Evolutionary conservation across 2,888 invertebrate species (phyloP).

Genomic region (Lymantria dispar): DNA sequence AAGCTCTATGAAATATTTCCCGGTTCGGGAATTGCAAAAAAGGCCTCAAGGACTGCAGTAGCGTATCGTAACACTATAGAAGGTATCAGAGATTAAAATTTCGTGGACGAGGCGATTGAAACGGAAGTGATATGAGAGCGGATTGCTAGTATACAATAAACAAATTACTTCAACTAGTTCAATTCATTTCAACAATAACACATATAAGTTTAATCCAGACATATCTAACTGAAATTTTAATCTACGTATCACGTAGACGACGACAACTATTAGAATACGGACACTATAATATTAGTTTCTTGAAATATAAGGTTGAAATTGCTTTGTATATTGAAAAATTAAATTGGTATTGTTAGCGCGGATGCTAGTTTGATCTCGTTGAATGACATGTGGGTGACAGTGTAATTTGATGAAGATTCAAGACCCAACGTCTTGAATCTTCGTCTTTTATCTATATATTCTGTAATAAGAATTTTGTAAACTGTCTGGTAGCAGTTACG

Average conservation of each 20-base stretch:
- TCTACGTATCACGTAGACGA: not conserved
- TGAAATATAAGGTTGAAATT: not conserved
- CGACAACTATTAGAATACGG: not conserved
- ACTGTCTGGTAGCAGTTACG: too few relatives aligned
- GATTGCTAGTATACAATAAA: slow-evolving; percentile 4
- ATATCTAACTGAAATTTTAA: not conserved
- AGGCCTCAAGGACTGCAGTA: too few relatives aligned
- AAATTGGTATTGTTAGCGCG: not conserved
- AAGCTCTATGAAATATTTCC: too few relatives aligned
- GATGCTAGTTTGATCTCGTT: slow-evolving; percentile 1
- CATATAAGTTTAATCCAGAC: not conserved
- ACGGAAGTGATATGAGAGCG: too few relatives aligned
- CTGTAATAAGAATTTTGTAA: too few relatives aligned
- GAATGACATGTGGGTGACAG: slow-evolving; percentile 3
- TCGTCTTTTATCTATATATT: not conserved
- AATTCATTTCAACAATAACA: not conserved
- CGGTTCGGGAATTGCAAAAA: too few relatives aligned
- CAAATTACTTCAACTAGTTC: not conserved
- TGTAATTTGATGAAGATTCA: slow-evolving; percentile 4
- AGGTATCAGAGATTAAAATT: too few relatives aligned
- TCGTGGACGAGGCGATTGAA: too few relatives aligned
- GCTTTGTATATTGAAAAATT: not conserved
- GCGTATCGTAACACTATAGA: too few relatives aligned
- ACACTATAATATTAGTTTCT: not conserved
- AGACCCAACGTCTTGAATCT: not conserved